Percentiles rank a stretch among this genome's conserved stretches.
phyloP scores from a whole-genome alignment of 2,888 invertebrate genomes.

The Torymus texanus region DNA sequence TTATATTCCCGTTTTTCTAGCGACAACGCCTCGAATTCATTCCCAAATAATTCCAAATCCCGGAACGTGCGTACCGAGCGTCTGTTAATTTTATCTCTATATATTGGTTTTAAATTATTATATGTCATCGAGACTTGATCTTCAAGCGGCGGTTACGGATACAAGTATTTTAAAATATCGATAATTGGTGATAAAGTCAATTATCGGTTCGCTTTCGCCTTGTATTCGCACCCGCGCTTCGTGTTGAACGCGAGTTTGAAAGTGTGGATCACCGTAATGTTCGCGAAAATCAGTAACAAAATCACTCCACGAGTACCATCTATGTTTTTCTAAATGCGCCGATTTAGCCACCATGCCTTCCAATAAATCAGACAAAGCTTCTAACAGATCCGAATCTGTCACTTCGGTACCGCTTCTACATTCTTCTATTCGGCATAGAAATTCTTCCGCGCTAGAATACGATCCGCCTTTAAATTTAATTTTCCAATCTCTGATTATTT shows the following conservation, averaged over 20 bases:
- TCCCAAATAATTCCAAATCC: too few species aligned
- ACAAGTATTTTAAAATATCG: too few species aligned
- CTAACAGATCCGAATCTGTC: not conserved
- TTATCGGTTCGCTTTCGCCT: too few species aligned
- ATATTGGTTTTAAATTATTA: too few species aligned
- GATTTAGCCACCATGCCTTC: not conserved
- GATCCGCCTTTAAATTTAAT: not conserved
- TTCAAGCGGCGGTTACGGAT: too few species aligned
- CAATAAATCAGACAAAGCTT: not conserved
- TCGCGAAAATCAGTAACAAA: not conserved
- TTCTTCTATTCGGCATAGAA: slow-evolving; percentile 16
- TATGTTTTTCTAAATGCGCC: not conserved
- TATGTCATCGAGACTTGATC: too few species aligned
- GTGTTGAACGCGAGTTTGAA: not conserved
- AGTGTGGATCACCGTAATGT: slow-evolving; percentile 1
- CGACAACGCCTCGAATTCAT: too few species aligned
- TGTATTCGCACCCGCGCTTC: not conserved
- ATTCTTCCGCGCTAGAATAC: slow-evolving; percentile 25
- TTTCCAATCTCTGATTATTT: not conserved
- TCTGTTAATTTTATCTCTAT: too few species aligned
- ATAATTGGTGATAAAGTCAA: too few species aligned
- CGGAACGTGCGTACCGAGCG: too few species aligned
- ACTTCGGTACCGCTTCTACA: not conserved
- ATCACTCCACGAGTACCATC: not conserved
- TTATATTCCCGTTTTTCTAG: too few species aligned